phyloP scores from a whole-genome alignment of 2,113 vertebrate species.

The Pygoscelis adeliae region DNA sequence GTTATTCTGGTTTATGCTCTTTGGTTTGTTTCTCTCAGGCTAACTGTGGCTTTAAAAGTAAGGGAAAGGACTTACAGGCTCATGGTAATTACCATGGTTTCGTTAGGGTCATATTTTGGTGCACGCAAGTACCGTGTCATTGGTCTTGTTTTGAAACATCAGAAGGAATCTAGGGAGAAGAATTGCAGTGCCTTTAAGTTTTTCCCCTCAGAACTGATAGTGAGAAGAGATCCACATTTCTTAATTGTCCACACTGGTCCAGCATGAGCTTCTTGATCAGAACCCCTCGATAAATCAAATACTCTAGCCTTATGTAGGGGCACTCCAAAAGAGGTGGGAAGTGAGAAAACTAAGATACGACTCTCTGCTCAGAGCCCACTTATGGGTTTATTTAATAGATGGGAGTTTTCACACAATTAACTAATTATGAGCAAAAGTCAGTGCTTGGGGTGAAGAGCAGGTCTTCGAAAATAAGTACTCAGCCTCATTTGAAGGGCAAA shows the following conservation, averaged over 20 bases:
- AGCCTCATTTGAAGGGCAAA: constrained; percentile 21
- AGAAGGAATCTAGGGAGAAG: background rate
- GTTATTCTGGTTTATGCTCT: background rate
- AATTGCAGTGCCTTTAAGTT: background rate
- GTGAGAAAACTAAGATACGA: background rate
- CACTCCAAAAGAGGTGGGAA: background rate
- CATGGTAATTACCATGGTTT: background rate
- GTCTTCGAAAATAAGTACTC: background rate
- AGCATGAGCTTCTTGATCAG: background rate
- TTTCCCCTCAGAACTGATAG: background rate
- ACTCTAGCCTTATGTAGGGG: background rate
- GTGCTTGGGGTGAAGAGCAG: background rate
- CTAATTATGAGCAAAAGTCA: background rate
- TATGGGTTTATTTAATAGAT: background rate
- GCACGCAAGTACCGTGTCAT: background rate
- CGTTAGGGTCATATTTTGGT: background rate
- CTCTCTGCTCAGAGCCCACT: background rate
- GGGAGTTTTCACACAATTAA: background rate
- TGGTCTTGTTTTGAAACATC: background rate
- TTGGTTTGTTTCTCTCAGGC: background rate
- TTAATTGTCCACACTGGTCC: background rate
- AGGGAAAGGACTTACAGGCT: background rate
- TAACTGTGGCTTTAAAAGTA: background rate
- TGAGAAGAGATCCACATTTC: background rate
- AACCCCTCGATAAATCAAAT: background rate